A percentile compares a stretch with the other conserved stretches of the same genome.
Evolutionary conservation across 2,888 invertebrate species (phyloP).

Genomic region (Polydrusus tereticollis): DNA sequence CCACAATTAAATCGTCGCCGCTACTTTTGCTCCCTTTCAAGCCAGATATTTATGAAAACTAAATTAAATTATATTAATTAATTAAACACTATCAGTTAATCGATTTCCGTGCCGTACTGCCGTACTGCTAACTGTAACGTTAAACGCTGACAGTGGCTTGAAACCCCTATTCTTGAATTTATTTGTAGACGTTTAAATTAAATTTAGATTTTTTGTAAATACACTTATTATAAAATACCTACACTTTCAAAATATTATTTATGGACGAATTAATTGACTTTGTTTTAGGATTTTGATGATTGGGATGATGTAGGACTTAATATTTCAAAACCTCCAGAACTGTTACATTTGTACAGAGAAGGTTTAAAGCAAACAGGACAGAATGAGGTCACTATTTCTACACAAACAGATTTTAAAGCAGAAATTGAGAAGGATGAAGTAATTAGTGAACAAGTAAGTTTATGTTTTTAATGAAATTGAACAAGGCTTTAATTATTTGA

Average conservation of each 20-base stretch:
- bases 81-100: no score
- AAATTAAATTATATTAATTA: no score
- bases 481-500: not conserved
- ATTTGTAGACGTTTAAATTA: not conserved
- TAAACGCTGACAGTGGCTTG: no score
- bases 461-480: not conserved
- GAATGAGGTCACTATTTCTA: conserved; percentile 61
- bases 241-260: not conserved
- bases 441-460: conserved; percentile 41
- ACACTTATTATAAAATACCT: no score
- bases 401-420: conserved; percentile 68
- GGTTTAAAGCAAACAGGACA: conserved; percentile 68
- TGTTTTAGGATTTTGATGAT: conserved; percentile 83
- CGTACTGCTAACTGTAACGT: no score
- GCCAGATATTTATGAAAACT: no score
- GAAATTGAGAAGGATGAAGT: conserved; percentile 23
- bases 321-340: conserved; percentile 82
- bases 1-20: no score
- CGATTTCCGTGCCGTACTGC: no score
- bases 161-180: no score
- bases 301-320: conserved; percentile 94
- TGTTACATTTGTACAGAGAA: conserved; percentile 79
- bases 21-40: no score
- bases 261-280: not conserved
- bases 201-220: no score